A percentile compares a stretch with the other conserved stretches of the same genome.
phyloP scores from a whole-genome alignment of 2,888 invertebrate species.

The Amiota minor region DNA sequence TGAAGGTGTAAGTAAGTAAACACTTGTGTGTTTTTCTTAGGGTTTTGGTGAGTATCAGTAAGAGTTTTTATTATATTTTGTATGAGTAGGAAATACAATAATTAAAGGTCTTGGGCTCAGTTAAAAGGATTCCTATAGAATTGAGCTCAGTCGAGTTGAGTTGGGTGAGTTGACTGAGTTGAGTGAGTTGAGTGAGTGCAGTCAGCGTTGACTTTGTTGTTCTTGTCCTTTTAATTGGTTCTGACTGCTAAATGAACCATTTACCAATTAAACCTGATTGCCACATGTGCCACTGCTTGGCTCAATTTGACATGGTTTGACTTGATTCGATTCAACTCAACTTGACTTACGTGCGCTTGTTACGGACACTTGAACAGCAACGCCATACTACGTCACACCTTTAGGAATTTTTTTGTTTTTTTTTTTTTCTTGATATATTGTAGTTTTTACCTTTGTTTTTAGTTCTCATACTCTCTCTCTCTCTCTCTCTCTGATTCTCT shows the following conservation, averaged over 20 bases:
- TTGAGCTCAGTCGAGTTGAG: neutral
- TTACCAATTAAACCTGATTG: slow-evolving; percentile 68
- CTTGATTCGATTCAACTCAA: neutral
- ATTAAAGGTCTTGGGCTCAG: no score
- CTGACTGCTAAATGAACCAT: slow-evolving; percentile 69
- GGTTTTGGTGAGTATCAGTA: no score
- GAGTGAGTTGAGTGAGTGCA: slow-evolving; percentile 31
- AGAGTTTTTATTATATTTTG: no score
- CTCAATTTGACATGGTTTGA: slow-evolving; percentile 10
- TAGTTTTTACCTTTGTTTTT: neutral
- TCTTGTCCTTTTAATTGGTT: slow-evolving; percentile 55
- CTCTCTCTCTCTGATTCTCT: slow-evolving; percentile 26
- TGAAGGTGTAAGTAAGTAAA: no score
- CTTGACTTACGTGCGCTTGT: neutral
- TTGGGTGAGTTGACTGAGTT: slow-evolving; percentile 19
- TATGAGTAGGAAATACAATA: no score
- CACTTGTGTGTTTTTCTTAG: no score
- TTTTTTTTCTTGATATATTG: neutral
- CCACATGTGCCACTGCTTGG: slow-evolving; percentile 40
- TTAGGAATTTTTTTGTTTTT: neutral
- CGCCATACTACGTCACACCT: neutral
- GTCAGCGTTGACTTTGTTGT: neutral
- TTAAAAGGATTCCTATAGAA: no score
- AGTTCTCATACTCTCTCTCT: slow-evolving; percentile 5
- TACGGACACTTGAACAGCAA: neutral